A percentile compares a stretch with the other conserved stretches of the same genome.
Conservation (phyloP, 2,888 invertebrate genomes). For the Scotopteryx bipunctaria region DNA sequence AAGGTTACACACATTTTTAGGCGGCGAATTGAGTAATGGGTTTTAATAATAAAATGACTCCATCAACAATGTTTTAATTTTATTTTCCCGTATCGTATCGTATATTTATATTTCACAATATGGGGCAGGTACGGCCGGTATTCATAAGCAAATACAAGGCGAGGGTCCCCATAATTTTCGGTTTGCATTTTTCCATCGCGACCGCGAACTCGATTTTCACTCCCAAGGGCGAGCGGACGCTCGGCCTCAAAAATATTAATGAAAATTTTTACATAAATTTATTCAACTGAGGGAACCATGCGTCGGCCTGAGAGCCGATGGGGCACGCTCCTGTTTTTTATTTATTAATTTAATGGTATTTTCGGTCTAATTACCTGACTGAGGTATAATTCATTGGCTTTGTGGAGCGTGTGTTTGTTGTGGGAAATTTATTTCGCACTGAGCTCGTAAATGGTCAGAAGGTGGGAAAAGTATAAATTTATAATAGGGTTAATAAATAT, state of each 20-base stretch:
- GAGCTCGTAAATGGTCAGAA: conserved; percentile 3
- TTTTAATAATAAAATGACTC: conserved; percentile 50
- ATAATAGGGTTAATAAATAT: background rate
- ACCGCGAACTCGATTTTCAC: conserved; percentile 81
- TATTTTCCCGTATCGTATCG: conserved; percentile 67
- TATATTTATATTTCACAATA: conserved; percentile 68
- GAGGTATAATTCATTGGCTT: conserved; percentile 81
- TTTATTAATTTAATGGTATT: conserved; percentile 84
- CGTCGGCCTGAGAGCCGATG: conserved; percentile 67
- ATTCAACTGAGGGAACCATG: conserved; percentile 79
- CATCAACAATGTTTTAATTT: conserved; percentile 66
- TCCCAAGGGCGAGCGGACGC: conserved; percentile 80
- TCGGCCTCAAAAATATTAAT: conserved; percentile 83
- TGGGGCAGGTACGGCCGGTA: conserved; percentile 69
- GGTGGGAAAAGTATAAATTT: background rate
- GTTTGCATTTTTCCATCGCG: conserved; percentile 83
- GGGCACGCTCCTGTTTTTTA: conserved; percentile 79
- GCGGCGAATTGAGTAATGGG: conserved; percentile 42
- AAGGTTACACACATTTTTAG: conserved; percentile 42
- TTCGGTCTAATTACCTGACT: conserved; percentile 82
- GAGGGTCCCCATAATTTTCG: conserved; percentile 81
- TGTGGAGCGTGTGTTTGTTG: conserved; percentile 68
- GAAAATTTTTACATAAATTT: conserved; percentile 84
- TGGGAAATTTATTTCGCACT: conserved; percentile 48
- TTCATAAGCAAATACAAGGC: conserved; percentile 83